Conservation (phyloP, 2,797 vertebrate genomes). For the Paratrypauchen microcephalus region DNA sequence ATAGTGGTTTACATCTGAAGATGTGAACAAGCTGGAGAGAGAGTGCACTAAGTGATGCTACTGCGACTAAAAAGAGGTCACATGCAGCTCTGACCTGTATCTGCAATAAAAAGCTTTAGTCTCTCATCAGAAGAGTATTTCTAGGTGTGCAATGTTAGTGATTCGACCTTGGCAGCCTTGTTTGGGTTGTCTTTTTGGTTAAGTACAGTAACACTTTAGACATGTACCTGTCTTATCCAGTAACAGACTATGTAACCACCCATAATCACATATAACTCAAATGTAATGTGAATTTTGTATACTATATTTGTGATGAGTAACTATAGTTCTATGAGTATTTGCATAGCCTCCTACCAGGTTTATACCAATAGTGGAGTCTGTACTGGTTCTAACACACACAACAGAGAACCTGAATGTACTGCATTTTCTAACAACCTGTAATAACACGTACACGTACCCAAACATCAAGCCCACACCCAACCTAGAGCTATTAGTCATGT, state of each 20-base stretch:
- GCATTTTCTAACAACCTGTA: not conserved
- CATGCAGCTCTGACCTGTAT: constrained; percentile 41
- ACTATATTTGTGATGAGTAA: too few species aligned
- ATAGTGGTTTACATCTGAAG: constrained; percentile 67
- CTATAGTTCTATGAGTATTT: too few species aligned
- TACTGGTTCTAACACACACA: too few species aligned
- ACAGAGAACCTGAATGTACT: too few species aligned
- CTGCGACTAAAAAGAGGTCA: constrained; percentile 52
- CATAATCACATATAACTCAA: not conserved
- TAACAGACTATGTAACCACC: not conserved
- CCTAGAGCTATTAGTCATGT: not conserved
- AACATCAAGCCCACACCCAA: too few species aligned
- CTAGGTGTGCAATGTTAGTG: not conserved
- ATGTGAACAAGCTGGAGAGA: constrained; percentile 41
- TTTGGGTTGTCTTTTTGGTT: not conserved
- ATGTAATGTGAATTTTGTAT: not conserved
- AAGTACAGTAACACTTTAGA: not conserved
- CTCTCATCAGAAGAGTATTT: constrained; percentile 26
- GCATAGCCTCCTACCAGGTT: too few species aligned
- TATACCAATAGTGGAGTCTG: too few species aligned
- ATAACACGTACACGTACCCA: not conserved
- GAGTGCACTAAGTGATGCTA: constrained; percentile 45
- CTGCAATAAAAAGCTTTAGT: constrained; percentile 45
- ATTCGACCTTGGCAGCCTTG: too few species aligned
- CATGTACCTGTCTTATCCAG: not conserved